Base-by-base conservation (phyloP, 1,140 invertebrate species). In the Augochlora pura region DNA sequence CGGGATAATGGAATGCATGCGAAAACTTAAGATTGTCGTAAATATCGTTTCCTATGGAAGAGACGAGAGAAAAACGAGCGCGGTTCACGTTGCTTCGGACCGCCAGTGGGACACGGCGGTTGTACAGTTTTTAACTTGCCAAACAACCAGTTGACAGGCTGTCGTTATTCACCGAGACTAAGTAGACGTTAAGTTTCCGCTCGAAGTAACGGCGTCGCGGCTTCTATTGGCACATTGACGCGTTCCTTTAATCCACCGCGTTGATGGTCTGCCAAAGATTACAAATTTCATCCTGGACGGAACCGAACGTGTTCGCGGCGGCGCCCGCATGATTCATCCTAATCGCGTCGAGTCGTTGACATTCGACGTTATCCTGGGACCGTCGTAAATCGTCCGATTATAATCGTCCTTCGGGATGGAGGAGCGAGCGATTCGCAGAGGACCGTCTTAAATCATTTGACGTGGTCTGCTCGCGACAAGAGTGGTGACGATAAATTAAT, bases 251-350 rank as follows among this genome's bases (percentile, higher is more conserved):
- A 81, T 77, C 38, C 32, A 27, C 42, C 63, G 71, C 62, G 73
- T 85, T 86, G 85, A 86, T 49, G 27, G 2, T 66, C 54, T 85
- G 85, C 85, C 85, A 86, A 77, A 54, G n/a, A 42, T n/a, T 18
- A 16, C 27, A 25, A 9, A 64, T 49, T 27, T 27, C 42, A 27
- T 16, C 3, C 46, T 57, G 73, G 49, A 81, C 21, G 79, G 46
- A 57, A 64, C 25, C 38, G 27, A 65, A 57, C n/a, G 38, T 65
- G 73, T 77, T 59, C 57, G 52, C 74, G 42, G 49, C 14, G 66
- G 49, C 57, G 57, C 54, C 23, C 39, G 25, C 27, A 38, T 65
- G 69, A 73, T 18, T 79, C 77, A 65, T 23, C 25, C n/a, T 23
- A 12, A 46, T 46, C 42, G 42, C 14, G 46, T 72, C 62, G 46